A percentile compares a stretch with the other conserved stretches of the same genome.
phyloP scores from a whole-genome alignment of 2,797 vertebrate genomes.

The Spondyliosoma cantharus region DNA sequence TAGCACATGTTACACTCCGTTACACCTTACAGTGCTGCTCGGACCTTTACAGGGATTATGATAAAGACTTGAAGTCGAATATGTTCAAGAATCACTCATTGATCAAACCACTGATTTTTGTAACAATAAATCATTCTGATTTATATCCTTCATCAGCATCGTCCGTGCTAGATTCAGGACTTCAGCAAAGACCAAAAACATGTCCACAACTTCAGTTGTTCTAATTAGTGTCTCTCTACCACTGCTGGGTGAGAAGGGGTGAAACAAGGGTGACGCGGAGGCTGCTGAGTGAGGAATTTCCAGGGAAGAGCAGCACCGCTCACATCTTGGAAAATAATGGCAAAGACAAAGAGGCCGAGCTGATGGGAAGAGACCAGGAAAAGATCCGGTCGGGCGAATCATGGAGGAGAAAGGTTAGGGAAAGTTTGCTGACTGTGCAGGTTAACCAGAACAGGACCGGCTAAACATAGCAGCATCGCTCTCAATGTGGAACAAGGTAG shows the following conservation, averaged over 20 bases:
- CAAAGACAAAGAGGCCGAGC: conserved; percentile 53
- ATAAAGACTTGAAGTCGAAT: background rate
- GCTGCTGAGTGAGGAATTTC: conserved; percentile 70
- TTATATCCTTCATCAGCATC: no score
- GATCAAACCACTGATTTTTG: no score
- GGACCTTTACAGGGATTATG: background rate
- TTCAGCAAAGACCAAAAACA: background rate
- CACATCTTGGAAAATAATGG: conserved; percentile 55
- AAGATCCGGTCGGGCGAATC: conserved; percentile 33
- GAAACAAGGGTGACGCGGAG: conserved; percentile 44
- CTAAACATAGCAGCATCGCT: conserved; percentile 29
- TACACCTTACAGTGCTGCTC: background rate
- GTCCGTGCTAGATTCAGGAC: no score
- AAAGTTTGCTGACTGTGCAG: conserved; percentile 53
- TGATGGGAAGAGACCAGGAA: conserved; percentile 52
- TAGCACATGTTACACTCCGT: background rate
- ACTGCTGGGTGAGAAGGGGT: conserved; percentile 35
- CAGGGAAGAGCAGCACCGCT: conserved; percentile 41
- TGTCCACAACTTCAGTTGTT: no score
- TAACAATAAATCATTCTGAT: no score
- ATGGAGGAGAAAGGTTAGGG: conserved; percentile 35
- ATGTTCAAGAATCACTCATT: background rate
- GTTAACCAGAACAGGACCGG: conserved; percentile 24
- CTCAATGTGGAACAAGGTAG: background rate
- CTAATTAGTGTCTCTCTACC: conserved; percentile 40